Conservation (phyloP, 2,113 vertebrate species). For the Crotophaga sulcirostris region DNA sequence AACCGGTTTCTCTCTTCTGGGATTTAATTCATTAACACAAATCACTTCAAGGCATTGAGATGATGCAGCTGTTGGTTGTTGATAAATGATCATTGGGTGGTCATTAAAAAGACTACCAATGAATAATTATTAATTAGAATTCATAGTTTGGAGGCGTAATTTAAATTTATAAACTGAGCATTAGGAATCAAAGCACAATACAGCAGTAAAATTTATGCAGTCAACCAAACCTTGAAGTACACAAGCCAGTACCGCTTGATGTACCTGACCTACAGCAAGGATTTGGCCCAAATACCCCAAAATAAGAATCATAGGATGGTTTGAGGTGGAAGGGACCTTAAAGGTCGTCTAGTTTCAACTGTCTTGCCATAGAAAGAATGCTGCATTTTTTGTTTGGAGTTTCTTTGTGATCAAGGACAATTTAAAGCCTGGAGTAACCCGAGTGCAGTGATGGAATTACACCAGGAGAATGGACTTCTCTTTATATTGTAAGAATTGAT, state of each 20-base stretch:
- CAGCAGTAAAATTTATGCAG: background rate
- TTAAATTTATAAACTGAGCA: background rate
- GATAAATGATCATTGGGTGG: background rate
- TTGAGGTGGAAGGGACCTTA: no score
- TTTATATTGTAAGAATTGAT: background rate
- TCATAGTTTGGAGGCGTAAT: background rate
- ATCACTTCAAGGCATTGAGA: background rate
- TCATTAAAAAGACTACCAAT: background rate
- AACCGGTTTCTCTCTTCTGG: background rate
- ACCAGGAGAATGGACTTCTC: background rate
- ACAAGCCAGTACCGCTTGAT: background rate
- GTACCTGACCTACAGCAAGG: background rate
- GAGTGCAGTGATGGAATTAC: background rate
- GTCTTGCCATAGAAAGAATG: background rate
- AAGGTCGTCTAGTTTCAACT: no score
- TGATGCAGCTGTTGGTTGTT: background rate
- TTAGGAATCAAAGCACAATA: background rate
- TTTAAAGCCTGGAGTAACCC: background rate
- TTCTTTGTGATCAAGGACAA: background rate
- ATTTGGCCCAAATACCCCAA: background rate
- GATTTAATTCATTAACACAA: conserved; percentile 2
- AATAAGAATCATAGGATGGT: background rate
- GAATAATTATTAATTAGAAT: background rate
- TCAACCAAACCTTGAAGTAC: background rate
- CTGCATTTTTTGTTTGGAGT: background rate